A percentile compares a stretch with the other conserved stretches of the same genome.
Evolutionary conservation across 2,113 vertebrate species (phyloP).

Genomic region (Mixornis gularis): DNA sequence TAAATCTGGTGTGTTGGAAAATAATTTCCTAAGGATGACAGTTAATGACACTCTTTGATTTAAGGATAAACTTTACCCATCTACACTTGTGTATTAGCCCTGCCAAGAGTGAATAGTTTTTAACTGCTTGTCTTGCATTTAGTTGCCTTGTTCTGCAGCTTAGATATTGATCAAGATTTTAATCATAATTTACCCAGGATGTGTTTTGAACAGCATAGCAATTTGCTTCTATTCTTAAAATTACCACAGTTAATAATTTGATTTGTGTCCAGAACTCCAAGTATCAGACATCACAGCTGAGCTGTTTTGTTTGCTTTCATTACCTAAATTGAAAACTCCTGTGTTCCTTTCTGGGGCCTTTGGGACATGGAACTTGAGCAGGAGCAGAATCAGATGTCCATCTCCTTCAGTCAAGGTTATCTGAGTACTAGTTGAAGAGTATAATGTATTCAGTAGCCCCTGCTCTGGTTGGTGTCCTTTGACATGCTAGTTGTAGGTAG

Average conservation of each 20-base stretch:
- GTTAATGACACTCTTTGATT: neutral
- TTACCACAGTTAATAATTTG: neutral
- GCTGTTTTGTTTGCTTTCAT: neutral
- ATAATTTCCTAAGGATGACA: neutral
- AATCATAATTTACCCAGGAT: neutral
- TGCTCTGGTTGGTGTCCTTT: neutral
- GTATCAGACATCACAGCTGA: neutral
- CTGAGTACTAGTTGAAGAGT: neutral
- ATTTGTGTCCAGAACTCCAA: neutral
- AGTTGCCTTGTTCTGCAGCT: neutral
- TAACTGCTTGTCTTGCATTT: neutral
- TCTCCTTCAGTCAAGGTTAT: neutral
- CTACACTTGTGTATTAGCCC: neutral
- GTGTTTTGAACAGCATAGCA: neutral
- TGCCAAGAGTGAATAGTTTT: neutral
- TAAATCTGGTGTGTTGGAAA: neutral
- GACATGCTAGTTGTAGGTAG: neutral
- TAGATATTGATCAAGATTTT: neutral
- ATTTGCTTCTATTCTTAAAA: neutral
- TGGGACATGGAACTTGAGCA: neutral
- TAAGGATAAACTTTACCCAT: neutral
- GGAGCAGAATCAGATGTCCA: neutral
- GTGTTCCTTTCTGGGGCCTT: neutral
- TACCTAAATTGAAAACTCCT: neutral
- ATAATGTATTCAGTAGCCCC: neutral